phyloP scores from a whole-genome alignment of 2,797 vertebrate genomes.

The Sebastes nivosus region DNA sequence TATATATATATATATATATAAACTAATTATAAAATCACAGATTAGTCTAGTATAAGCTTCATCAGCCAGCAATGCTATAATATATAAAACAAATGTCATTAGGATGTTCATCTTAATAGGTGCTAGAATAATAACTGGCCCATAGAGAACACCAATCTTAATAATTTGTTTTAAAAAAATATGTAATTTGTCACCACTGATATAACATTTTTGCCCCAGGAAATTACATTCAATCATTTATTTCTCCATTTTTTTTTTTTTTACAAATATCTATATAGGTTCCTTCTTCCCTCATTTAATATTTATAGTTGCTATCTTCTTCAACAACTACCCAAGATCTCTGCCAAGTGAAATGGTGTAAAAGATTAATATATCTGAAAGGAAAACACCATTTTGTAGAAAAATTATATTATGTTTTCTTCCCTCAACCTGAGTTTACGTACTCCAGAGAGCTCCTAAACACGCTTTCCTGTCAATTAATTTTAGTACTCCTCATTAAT shows the following conservation, averaged over 20 bases:
- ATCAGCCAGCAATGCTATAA: neutral
- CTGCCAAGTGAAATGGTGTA: slow-evolving; percentile 4
- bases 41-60: slow-evolving; percentile 9
- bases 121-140: neutral
- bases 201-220: neutral
- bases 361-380: slow-evolving; percentile 21
- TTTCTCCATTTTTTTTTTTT: neutral
- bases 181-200: neutral
- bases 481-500: slow-evolving; percentile 29
- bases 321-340: neutral
- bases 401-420: slow-evolving; percentile 14
- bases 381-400: slow-evolving; percentile 4
- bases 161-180: neutral
- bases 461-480: slow-evolving; percentile 29
- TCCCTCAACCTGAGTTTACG: slow-evolving; percentile 4
- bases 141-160: neutral
- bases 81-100: neutral
- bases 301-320: neutral
- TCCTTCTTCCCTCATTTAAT: neutral
- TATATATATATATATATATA: too few relatives aligned
- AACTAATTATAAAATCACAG: neutral
- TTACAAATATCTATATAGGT: neutral
- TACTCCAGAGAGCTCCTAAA: slow-evolving; percentile 32
- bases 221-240: neutral
- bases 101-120: neutral